These are phyloP conservation scores for Heteromyza rotundicornis DNA, from an alignment of 2,888 invertebrate genomes.

Conservation along the genomic window DNA sequence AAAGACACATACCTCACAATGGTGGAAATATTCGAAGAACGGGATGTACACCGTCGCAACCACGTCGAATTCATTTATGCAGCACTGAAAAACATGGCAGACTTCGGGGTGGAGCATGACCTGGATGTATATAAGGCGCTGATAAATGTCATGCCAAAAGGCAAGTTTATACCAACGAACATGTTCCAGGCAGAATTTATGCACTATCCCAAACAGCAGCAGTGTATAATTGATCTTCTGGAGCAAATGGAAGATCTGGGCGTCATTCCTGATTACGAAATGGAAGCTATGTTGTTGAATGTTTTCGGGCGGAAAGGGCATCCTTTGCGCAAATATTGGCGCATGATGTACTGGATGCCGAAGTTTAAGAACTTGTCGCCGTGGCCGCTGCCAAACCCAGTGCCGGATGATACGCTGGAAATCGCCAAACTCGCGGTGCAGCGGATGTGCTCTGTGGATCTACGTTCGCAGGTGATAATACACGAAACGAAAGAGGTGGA, in stretches of 20 bases:
- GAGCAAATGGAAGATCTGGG: slow-evolving; percentile 95
- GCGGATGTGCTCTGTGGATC: slow-evolving; percentile 84
- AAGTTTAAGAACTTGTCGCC: slow-evolving; percentile 92
- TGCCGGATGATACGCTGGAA: slow-evolving; percentile 79
- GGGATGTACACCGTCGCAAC: slow-evolving; percentile 75
- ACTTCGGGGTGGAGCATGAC: slow-evolving; percentile 87
- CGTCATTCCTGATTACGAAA: slow-evolving; percentile 90
- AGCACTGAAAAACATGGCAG: slow-evolving; percentile 86
- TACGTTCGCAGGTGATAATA: slow-evolving; percentile 70
- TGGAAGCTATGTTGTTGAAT: slow-evolving; percentile 80
- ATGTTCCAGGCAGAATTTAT: slow-evolving; percentile 86
- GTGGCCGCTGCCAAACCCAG: slow-evolving; percentile 78
- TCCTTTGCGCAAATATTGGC: slow-evolving; percentile 77
- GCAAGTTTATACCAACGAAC: slow-evolving; percentile 83
- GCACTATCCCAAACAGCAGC: slow-evolving; percentile 96
- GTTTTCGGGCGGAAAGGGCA: slow-evolving; percentile 82
- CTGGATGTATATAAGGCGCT: slow-evolving; percentile 85
- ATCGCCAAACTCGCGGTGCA: slow-evolving; percentile 83
- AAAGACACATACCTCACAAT: slow-evolving; percentile 75
- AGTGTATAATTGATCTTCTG: slow-evolving; percentile 83
- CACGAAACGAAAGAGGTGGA: slow-evolving; percentile 74
- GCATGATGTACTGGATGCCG: slow-evolving; percentile 91
- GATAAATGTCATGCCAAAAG: slow-evolving; percentile 86
- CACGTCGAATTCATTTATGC: slow-evolving; percentile 95
- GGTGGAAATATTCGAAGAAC: slow-evolving; percentile 75